Percentiles rank a stretch among this genome's conserved stretches.
Conservation (phyloP, 2,888 invertebrate genomes). For the Lochmaea crataegi region DNA sequence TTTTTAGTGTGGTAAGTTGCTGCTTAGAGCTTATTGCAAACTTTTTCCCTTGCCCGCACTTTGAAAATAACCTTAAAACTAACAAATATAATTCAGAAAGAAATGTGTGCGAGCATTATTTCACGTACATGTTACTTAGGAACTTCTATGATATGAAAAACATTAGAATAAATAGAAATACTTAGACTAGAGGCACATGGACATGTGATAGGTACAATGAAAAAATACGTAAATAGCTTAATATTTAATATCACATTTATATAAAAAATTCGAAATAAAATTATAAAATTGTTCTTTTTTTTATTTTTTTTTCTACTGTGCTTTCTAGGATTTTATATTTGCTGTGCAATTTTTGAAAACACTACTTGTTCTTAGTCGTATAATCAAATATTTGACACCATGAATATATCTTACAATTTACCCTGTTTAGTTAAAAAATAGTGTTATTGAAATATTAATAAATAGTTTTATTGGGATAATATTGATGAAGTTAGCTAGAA, state of each 20-base stretch:
- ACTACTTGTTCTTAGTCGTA: not conserved
- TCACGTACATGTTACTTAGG: conserved; percentile 17
- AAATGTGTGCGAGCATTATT: conserved; percentile 37
- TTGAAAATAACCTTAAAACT: conserved; percentile 31
- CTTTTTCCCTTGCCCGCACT: conserved; percentile 65
- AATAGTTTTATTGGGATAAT: too few species aligned
- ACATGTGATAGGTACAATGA: not conserved
- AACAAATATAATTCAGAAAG: conserved; percentile 32
- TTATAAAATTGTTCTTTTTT: not conserved
- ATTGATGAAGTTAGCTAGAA: too few species aligned
- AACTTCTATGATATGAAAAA: conserved; percentile 31
- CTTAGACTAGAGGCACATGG: not conserved
- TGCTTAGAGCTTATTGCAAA: conserved; percentile 66
- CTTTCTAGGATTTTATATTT: not conserved
- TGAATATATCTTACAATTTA: conserved; percentile 3
- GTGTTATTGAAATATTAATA: too few species aligned
- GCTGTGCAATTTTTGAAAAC: not conserved
- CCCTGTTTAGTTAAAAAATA: not conserved
- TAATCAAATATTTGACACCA: not conserved
- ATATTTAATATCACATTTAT: not conserved
- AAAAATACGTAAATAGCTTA: not conserved
- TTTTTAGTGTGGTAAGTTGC: conserved; percentile 63
- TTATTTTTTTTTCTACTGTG: too few species aligned
- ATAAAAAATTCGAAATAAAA: not conserved
- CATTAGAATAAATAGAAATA: not conserved